Evolutionary conservation across 2,113 vertebrate genomes (phyloP), one percentile per base, ranked within the genome.

Genomic region (Psilopogon haemacephalus): DNA sequence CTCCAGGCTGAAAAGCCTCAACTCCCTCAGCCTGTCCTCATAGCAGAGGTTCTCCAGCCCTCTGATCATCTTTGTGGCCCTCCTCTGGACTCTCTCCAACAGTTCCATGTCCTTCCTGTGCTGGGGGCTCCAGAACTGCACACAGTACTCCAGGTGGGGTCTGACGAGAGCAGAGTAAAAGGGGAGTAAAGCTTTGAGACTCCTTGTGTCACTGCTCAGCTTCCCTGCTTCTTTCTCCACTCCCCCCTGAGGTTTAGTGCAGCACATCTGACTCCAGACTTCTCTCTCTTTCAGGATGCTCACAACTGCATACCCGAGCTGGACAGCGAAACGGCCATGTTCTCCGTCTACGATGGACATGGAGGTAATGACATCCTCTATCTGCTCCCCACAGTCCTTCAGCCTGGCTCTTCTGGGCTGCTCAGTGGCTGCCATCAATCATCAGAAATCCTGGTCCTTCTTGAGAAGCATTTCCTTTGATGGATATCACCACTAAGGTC

Each of bases 321-420:
- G 95, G 99, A 99, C 91, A 98, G 97, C 12, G 99, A 99, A 50
- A 99, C 99, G 3, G 98, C 99, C 56, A 99, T 99, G 99, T 99
- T 99, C 98, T 98, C 99, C 0, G 99, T 99, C 81, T 99, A 99
- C 92, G 99, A 99, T 93, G 99, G 99, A 89, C 99, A 99, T 19
- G 99, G 99, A 98, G 99, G 99, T 99, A 98, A 98, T 55, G 84
- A 83, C 6, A 0, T 4, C 60, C 2, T 0, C 64, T 6, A 3
- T 5, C 3, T 33, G 52, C 67, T 67, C 48, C 11, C 19, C 56
- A 8, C 20, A 24, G n/a, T 5, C 30, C 33, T 32, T 42, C 11
- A 1, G 9, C 1, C 8, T 10, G 59, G 32, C 18, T 38, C 56
- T n/a, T 38, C n/a, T 12, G 15, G 60, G 35, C 60, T 86, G n/a